A percentile compares a stretch with the other conserved stretches of the same genome.
phyloP scores from a whole-genome alignment of 2,797 vertebrate genomes.

The Crypturellus tataupa region DNA sequence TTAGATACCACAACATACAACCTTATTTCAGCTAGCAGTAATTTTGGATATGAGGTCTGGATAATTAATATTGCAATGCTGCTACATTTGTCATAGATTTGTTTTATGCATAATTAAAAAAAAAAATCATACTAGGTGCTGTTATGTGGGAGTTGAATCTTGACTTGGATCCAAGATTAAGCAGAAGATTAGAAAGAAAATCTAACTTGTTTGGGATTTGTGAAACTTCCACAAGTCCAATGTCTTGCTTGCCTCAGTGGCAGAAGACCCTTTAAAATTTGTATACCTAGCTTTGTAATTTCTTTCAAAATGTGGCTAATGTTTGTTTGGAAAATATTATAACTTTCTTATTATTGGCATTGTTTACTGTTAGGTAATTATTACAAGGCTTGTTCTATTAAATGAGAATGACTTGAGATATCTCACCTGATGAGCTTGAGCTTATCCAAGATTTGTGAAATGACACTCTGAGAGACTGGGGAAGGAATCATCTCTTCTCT shows the following conservation, averaged over 20 bases:
- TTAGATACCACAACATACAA: not conserved
- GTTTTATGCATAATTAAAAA: not conserved
- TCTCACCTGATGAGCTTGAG: slow-evolving; percentile 56
- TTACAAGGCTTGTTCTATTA: slow-evolving; percentile 38
- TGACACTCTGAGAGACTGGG: slow-evolving; percentile 8
- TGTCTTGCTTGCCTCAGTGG: not conserved
- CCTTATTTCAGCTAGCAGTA: slow-evolving; percentile 20
- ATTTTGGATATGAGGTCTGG: not conserved
- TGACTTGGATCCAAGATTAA: not conserved
- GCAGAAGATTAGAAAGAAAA: not conserved
- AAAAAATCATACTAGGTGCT: accelerated
- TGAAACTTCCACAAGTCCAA: not conserved
- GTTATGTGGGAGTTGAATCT: not conserved
- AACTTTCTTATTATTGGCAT: not conserved
- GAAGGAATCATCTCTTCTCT: slow-evolving; percentile 41
- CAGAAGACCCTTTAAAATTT: not conserved
- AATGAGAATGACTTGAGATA: slow-evolving; percentile 23
- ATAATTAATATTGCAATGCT: not conserved
- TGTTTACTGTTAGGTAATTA: slow-evolving; percentile 11
- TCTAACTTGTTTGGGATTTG: not conserved
- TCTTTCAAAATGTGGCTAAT: not conserved
- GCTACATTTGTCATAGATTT: not conserved
- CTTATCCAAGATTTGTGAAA: slow-evolving; percentile 57
- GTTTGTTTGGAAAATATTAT: not conserved
- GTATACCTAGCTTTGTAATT: not conserved